A percentile compares a stretch with the other conserved stretches of the same genome.
phyloP scores from a whole-genome alignment of 1,140 invertebrate genomes.

The Neelides sp. region DNA sequence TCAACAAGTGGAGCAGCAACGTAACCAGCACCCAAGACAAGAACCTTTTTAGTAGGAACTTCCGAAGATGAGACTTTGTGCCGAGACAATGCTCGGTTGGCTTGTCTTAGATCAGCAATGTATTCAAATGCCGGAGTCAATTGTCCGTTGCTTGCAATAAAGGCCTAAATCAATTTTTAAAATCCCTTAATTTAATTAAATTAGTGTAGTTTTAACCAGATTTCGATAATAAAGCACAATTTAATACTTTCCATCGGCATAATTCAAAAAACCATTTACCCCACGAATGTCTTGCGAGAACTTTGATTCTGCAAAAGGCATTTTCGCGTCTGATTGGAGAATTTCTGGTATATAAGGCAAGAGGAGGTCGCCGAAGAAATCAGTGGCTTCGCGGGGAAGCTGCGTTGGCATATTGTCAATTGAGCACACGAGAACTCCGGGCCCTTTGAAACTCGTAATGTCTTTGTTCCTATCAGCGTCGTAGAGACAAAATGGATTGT shows the following conservation, averaged over 20 bases:
- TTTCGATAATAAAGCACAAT: no score
- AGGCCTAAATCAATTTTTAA: slow-evolving; percentile 50
- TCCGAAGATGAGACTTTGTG: slow-evolving; percentile 6
- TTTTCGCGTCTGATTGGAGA: slow-evolving; percentile 75
- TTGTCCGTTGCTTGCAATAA: slow-evolving; percentile 88
- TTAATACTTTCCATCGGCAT: background rate
- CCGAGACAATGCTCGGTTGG: slow-evolving; percentile 35
- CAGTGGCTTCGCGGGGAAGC: slow-evolving; percentile 88
- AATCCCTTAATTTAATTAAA: no score
- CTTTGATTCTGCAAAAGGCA: slow-evolving; percentile 62
- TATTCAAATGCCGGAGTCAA: slow-evolving; percentile 89
- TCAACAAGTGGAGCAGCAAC: slow-evolving; percentile 87
- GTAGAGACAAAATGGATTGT: slow-evolving; percentile 96
- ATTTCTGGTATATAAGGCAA: slow-evolving; percentile 81
- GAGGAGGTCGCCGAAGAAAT: slow-evolving; percentile 90
- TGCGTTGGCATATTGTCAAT: slow-evolving; percentile 99
- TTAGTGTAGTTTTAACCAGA: no score
- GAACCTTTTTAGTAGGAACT: slow-evolving; percentile 43
- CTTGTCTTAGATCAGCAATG: slow-evolving; percentile 71
- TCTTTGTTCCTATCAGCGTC: slow-evolving; percentile 96
- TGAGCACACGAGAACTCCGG: slow-evolving; percentile 92
- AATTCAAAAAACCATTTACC: slow-evolving; percentile 49
- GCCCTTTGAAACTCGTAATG: slow-evolving; percentile 84
- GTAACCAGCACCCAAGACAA: slow-evolving; percentile 89
- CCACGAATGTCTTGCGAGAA: slow-evolving; percentile 65